A percentile compares a stretch with the other conserved stretches of the same genome.
phyloP scores from a whole-genome alignment of 2,113 vertebrate genomes.

The Oncorhynchus tshawytscha region DNA sequence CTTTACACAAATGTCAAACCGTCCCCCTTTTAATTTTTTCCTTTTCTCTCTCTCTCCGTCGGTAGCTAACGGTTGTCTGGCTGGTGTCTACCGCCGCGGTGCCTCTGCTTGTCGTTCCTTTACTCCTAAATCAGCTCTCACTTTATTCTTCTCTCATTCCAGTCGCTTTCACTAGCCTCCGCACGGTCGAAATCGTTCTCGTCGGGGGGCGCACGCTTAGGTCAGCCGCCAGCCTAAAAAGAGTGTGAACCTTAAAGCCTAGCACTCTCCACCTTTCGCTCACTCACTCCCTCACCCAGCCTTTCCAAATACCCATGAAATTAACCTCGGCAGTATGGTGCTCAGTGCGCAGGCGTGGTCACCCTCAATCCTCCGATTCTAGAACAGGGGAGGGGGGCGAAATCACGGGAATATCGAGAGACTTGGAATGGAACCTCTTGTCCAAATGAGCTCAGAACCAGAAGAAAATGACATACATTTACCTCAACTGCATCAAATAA shows the following conservation, averaged over 20 bases:
- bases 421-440: background rate
- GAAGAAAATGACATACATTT: too few relatives aligned
- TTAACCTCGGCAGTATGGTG: slow-evolving; percentile 49
- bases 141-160: slow-evolving; percentile 54
- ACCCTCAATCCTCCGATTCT: slow-evolving; percentile 42
- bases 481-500: too few relatives aligned
- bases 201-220: slow-evolving; percentile 25
- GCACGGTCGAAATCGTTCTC: slow-evolving; percentile 9
- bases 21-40: background rate
- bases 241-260: slow-evolving; percentile 38
- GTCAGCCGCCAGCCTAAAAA: slow-evolving; percentile 48
- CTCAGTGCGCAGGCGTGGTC: slow-evolving; percentile 63
- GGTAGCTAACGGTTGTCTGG: slow-evolving; percentile 38
- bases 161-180: slow-evolving; percentile 1
- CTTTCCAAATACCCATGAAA: slow-evolving; percentile 40
- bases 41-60: background rate
- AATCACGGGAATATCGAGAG: background rate
- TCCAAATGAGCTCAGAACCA: too few relatives aligned
- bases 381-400: slow-evolving; percentile 15
- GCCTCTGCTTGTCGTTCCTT: slow-evolving; percentile 41
- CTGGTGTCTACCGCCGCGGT: slow-evolving; percentile 34
- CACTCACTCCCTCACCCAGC: slow-evolving; percentile 42
- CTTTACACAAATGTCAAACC: background rate
- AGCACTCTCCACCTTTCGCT: slow-evolving; percentile 46
- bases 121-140: slow-evolving; percentile 27